Base-by-base conservation (phyloP, 1,140 invertebrate genomes). In the Spodoptera frugiperda region DNA sequence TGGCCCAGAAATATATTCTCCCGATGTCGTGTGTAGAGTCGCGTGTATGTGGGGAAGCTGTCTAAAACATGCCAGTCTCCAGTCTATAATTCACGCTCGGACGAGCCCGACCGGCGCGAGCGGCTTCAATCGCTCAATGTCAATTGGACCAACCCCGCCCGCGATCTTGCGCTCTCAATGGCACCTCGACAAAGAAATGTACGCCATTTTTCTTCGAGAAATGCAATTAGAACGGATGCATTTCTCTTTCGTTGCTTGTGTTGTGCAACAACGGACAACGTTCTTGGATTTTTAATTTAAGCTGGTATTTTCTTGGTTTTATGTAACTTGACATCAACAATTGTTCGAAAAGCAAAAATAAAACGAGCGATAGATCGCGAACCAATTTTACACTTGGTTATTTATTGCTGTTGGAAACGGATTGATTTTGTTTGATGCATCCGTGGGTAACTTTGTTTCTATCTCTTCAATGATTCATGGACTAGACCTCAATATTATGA, bases 201-300 rank as follows among this genome's bases (percentile, higher is more conserved):
- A 79, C 72, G 74, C 81, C 78, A 89, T 89, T 89, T 88, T 85
- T 90, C 89, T 86, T 79, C 76, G 63, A 80, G 86, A 86, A 90
- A 88, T 87, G 84, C 87, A 89, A 90, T 89, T 89, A 90, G 87
- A 86, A 81, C 79, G 70, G 82, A 82, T 83, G 84, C 79, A 86
- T 88, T 89, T 87, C 82, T 85, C 82, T 87, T 84, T 81, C 80
- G 75, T 68, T 80, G 79, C 81, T 77, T 74, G 79, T 82, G 80
- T 82, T 82, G 83, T 82, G 82, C 79, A 83, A 84, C 84, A 82
- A 80, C 76, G 59, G 63, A 70, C 72, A 75, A 70, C 80, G 78
- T 68, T 86, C 74, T 84, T 61, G 79, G 82, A 80, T 81, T 82
- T 82, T 86, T 84, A 84, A 83, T 88, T 80, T 77, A 84, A 78